phyloP scores from a whole-genome alignment of 2,888 invertebrate genomes.

The Tipula vernalis region DNA sequence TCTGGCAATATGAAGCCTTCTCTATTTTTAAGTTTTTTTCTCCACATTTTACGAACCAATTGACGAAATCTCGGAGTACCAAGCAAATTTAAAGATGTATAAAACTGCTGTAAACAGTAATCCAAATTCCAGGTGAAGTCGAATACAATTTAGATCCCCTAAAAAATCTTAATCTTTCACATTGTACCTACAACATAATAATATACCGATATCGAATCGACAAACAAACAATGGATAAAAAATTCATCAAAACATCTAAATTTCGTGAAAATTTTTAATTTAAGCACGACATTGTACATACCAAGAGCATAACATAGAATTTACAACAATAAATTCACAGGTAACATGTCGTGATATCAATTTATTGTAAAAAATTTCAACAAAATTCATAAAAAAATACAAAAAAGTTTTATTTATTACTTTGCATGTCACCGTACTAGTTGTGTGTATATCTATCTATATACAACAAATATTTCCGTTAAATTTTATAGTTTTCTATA shows the following conservation, averaged over 20 bases:
- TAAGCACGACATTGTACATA: neutral
- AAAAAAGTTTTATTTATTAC: neutral
- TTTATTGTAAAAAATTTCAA: neutral
- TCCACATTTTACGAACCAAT: no score
- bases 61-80: no score
- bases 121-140: no score
- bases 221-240: neutral
- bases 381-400: neutral
- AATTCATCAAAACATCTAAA: neutral
- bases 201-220: no score
- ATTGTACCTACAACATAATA: no score
- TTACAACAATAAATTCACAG: neutral
- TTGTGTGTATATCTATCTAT: neutral
- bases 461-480: neutral
- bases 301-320: neutral
- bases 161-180: no score
- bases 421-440: neutral
- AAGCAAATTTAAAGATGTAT: no score
- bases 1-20: no score
- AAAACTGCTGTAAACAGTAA: no score
- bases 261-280: neutral
- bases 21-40: no score
- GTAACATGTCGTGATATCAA: constrained; percentile 4
- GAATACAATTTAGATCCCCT: no score
- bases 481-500: neutral